Conservation (phyloP, 2,888 invertebrate species). For the Odontocolon sp. region DNA sequence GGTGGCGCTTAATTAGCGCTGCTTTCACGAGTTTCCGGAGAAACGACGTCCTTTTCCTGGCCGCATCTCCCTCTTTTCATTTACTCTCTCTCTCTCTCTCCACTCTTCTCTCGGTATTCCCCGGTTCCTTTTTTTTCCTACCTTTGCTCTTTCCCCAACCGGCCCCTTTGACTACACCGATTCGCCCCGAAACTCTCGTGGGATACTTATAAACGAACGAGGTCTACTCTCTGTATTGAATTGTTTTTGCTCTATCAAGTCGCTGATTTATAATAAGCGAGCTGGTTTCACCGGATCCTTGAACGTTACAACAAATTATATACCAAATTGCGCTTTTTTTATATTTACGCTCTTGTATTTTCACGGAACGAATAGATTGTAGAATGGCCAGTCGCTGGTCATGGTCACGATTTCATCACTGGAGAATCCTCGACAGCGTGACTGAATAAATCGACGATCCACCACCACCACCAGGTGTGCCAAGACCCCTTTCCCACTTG, state of each 20-base stretch:
- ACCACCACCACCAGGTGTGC: conserved; percentile 50
- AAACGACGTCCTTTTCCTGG: conserved; percentile 45
- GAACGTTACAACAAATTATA: too few species aligned
- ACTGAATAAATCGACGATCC: conserved; percentile 72
- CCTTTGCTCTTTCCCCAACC: conserved; percentile 30
- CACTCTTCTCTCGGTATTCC: conserved; percentile 21
- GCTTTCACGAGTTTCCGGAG: conserved; percentile 70
- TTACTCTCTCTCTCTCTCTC: not conserved
- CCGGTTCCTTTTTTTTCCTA: conserved; percentile 27
- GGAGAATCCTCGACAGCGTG: conserved; percentile 49
- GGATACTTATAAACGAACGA: conserved; percentile 5
- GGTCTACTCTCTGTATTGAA: not conserved
- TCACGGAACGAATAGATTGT: too few species aligned
- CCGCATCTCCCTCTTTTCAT: conserved; percentile 14
- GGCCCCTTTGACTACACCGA: conserved; percentile 28
- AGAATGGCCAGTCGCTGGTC: not conserved
- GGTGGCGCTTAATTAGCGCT: conserved; percentile 74
- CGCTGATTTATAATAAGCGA: too few species aligned
- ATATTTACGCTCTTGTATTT: too few species aligned
- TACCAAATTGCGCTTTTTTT: too few species aligned
- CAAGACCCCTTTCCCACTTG: not conserved
- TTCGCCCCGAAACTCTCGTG: conserved; percentile 20
- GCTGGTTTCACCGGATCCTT: too few species aligned
- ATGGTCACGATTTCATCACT: not conserved
- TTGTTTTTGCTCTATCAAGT: too few species aligned